phyloP scores from a whole-genome alignment of 2,888 invertebrate genomes.

The Pheosia tremula region DNA sequence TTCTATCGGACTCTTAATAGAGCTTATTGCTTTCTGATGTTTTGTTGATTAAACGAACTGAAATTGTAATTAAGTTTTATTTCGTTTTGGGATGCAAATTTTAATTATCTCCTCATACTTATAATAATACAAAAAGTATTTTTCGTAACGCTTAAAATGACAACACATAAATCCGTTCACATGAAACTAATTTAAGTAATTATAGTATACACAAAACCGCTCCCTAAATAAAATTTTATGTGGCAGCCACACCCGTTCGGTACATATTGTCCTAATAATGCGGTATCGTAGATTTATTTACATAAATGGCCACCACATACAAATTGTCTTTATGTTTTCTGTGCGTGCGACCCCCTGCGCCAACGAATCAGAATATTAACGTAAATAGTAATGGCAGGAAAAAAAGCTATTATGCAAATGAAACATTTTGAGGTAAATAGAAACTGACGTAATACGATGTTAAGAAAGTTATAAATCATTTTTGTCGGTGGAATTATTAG shows the following conservation, averaged over 20 bases:
- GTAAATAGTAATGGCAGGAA: slow-evolving; percentile 81
- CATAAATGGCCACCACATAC: slow-evolving; percentile 80
- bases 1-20: slow-evolving; percentile 80
- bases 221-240: slow-evolving; percentile 70
- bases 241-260: slow-evolving; percentile 67
- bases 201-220: slow-evolving; percentile 56
- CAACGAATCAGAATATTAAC: slow-evolving; percentile 82
- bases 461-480: slow-evolving; percentile 77
- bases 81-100: slow-evolving; percentile 59
- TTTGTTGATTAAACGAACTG: slow-evolving; percentile 79
- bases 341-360: slow-evolving; percentile 80
- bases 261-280: slow-evolving; percentile 74
- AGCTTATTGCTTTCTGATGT: slow-evolving; percentile 79
- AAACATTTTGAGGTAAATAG: slow-evolving; percentile 83
- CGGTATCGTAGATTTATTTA: slow-evolving; percentile 80
- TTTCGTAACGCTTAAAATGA: slow-evolving; percentile 25
- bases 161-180: slow-evolving; percentile 39
- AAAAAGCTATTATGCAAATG: slow-evolving; percentile 84
- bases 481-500: slow-evolving; percentile 65
- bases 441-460: slow-evolving; percentile 77
- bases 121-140: slow-evolving; percentile 22
- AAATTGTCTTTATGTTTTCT: slow-evolving; percentile 82
- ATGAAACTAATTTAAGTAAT: slow-evolving; percentile 56
- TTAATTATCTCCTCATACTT: slow-evolving; percentile 41
- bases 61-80: slow-evolving; percentile 65